These are phyloP conservation scores for Empidonax traillii DNA, from an alignment of 2,113 vertebrate genomes.

Conservation along the genomic window DNA sequence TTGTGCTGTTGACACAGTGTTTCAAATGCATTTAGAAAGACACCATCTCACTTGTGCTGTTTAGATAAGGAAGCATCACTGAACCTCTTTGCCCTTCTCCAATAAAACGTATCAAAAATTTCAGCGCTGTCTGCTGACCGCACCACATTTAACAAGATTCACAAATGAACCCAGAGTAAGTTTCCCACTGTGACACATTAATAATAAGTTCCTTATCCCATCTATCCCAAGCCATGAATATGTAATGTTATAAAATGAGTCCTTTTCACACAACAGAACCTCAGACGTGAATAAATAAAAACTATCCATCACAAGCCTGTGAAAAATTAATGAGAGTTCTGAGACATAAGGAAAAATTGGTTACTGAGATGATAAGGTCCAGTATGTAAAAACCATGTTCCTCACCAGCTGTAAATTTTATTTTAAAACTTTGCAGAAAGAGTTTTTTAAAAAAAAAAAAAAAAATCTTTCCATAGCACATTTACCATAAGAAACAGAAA, in stretches of 20 bases:
- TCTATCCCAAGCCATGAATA: constrained; percentile 98
- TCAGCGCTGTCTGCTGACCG: constrained; percentile 76
- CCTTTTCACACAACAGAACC: constrained; percentile 94
- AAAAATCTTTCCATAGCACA: background rate
- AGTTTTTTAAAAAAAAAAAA: background rate
- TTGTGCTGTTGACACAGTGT: background rate
- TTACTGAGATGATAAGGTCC: constrained; percentile 74
- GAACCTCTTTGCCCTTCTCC: constrained; percentile 60
- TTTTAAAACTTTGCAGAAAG: constrained; percentile 16
- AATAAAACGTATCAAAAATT: constrained; percentile 64
- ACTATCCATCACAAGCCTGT: constrained; percentile 90
- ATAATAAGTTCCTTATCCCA: constrained; percentile 94
- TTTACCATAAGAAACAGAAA: constrained; percentile 4
- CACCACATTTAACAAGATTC: constrained; percentile 86
- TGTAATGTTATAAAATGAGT: constrained; percentile 97
- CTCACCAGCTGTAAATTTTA: constrained; percentile 37
- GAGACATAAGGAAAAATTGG: constrained; percentile 76
- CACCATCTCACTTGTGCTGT: constrained; percentile 33
- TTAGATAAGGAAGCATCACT: constrained; percentile 48
- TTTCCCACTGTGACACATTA: constrained; percentile 96
- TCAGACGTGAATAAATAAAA: constrained; percentile 96
- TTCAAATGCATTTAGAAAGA: constrained; percentile 42
- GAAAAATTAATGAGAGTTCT: constrained; percentile 93
- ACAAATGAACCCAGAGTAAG: constrained; percentile 85
- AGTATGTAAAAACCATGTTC: constrained; percentile 63